Evolutionary conservation across 2,888 invertebrate genomes (phyloP).

Genomic region (Cataglyphis livida): DNA sequence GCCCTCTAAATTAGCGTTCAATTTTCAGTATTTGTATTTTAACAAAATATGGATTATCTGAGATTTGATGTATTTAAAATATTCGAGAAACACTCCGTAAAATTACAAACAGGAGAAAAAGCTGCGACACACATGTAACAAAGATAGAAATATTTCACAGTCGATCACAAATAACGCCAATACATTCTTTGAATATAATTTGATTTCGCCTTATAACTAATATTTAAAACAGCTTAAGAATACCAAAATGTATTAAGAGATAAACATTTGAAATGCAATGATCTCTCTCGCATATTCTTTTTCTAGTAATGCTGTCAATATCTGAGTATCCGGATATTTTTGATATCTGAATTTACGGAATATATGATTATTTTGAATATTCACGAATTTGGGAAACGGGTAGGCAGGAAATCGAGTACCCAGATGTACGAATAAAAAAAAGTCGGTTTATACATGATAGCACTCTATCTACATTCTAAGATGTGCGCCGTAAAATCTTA

Average conservation of each 20-base stretch:
- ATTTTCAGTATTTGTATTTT: neutral
- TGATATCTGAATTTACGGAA: neutral
- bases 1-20: neutral
- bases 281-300: neutral
- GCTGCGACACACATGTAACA: neutral
- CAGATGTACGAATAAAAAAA: neutral
- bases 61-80: neutral
- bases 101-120: neutral
- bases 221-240: neutral
- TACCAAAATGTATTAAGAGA: neutral
- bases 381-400: neutral
- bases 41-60: neutral
- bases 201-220: neutral
- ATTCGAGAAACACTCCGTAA: neutral
- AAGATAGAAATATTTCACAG: conserved; percentile 22
- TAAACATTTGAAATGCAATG: neutral
- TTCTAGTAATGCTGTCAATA: neutral
- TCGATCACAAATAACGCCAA: neutral
- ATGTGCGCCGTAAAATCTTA: conserved; percentile 7
- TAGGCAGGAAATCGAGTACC: neutral
- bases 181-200: neutral
- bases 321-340: neutral
- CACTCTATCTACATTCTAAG: neutral
- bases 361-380: neutral
- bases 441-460: neutral